Evolutionary conservation across 2,888 invertebrate species (phyloP).

Genomic region (Octonoba sinensis): DNA sequence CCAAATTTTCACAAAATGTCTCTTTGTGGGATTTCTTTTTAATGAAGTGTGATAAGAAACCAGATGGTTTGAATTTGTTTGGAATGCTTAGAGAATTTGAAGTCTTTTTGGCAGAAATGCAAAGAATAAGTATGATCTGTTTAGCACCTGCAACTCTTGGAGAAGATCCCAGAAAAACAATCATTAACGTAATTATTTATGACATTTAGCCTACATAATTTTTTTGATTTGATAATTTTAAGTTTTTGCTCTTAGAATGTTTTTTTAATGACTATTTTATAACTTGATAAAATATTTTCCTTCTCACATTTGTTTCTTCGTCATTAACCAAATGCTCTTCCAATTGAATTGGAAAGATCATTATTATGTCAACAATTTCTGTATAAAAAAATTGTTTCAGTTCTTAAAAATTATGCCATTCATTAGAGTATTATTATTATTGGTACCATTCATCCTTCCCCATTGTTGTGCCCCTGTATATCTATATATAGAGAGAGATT

Average conservation of each 20-base stretch:
- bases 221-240: neutral
- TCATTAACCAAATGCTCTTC: no score
- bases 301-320: neutral
- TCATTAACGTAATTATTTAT: constrained; percentile 45
- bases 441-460: no score
- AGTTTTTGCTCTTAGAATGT: neutral
- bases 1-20: constrained; percentile 71
- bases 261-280: neutral
- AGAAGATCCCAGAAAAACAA: constrained; percentile 31
- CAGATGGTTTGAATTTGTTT: constrained; percentile 64
- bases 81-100: constrained; percentile 66
- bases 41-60: constrained; percentile 70
- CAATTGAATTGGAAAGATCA: no score
- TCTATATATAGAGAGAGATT: no score
- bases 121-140: constrained; percentile 65
- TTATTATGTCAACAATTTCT: no score
- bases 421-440: no score
- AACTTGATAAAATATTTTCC: neutral
- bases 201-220: no score
- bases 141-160: constrained; percentile 62
- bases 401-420: no score
- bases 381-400: no score
- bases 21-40: constrained; percentile 73
- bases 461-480: no score
- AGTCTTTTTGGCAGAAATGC: constrained; percentile 66